Evolutionary conservation across 2,113 vertebrate genomes (phyloP).

Genomic region (Polypterus bichir): DNA sequence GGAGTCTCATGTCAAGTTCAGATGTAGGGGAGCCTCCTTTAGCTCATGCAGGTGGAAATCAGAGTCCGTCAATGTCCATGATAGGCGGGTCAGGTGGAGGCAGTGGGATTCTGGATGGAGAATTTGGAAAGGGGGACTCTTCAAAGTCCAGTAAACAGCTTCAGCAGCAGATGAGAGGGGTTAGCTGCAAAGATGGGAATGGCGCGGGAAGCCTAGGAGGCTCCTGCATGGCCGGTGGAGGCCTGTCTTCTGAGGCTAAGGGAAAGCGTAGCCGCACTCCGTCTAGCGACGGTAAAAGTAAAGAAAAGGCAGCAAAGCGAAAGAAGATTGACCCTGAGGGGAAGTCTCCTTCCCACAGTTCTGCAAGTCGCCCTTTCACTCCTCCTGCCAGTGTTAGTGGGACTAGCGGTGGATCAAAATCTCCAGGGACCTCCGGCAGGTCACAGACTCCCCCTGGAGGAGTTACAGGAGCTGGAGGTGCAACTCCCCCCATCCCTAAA

Average conservation of each 20-base stretch:
- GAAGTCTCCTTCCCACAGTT: slow-evolving; percentile 87
- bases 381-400: slow-evolving; percentile 81
- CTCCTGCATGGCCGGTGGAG: slow-evolving; percentile 42
- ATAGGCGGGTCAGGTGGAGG: slow-evolving; percentile 14
- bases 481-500: slow-evolving; percentile 91
- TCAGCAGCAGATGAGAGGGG: slow-evolving; percentile 33
- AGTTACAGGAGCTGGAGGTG: slow-evolving; percentile 39
- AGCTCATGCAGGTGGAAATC: slow-evolving; percentile 60
- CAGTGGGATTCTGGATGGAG: slow-evolving; percentile 29
- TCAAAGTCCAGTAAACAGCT: slow-evolving; percentile 57
- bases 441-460: slow-evolving; percentile 83
- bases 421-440: slow-evolving; percentile 84
- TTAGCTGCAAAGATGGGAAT: slow-evolving; percentile 46
- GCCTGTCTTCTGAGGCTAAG: slow-evolving; percentile 68
- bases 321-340: slow-evolving; percentile 88
- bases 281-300: slow-evolving; percentile 88
- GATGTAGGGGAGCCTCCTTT: slow-evolving; percentile 69
- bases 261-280: slow-evolving; percentile 88
- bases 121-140: slow-evolving; percentile 62
- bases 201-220: slow-evolving; percentile 61
- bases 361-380: slow-evolving; percentile 78
- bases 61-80: slow-evolving; percentile 73
- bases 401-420: slow-evolving; percentile 79
- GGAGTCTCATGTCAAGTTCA: slow-evolving; percentile 48
- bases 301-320: slow-evolving; percentile 87